Evolutionary conservation across 2,113 vertebrate genomes (phyloP).

Genomic region (Rhinopomastus cyanomelas): DNA sequence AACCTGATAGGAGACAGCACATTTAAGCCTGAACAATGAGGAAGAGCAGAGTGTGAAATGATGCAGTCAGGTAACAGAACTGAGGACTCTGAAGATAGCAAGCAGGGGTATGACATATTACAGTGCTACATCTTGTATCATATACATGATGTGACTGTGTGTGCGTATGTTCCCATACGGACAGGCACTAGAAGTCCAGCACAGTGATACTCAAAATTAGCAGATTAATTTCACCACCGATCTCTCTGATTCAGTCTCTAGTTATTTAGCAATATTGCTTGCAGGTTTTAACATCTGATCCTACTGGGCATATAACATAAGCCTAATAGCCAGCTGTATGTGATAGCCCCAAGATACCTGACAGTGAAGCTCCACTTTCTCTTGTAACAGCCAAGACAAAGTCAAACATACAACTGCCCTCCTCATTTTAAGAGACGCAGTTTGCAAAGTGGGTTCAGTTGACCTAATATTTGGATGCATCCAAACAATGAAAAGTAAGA

Average conservation of each 20-base stretch:
- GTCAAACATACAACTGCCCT: background rate
- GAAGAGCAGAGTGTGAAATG: background rate
- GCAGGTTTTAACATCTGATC: background rate
- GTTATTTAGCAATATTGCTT: background rate
- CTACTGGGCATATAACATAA: background rate
- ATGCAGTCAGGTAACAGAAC: background rate
- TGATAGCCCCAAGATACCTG: background rate
- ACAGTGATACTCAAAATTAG: background rate
- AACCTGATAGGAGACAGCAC: background rate
- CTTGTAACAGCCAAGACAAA: background rate
- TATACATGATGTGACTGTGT: background rate
- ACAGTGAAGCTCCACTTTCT: background rate
- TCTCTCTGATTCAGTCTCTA: background rate
- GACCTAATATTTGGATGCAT: background rate
- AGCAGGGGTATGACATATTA: background rate
- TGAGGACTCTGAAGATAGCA: background rate
- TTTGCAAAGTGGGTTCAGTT: background rate
- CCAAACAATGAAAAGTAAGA: background rate
- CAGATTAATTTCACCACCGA: background rate
- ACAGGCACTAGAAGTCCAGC: background rate
- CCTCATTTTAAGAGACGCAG: background rate
- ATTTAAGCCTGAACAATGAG: background rate
- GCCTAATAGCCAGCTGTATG: background rate
- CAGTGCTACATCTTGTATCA: fast-evolving
- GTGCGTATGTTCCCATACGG: background rate